These are phyloP conservation scores for Limnephilus rhombicus DNA, from an alignment of 2,888 invertebrate genomes.

Conservation along the genomic window DNA sequence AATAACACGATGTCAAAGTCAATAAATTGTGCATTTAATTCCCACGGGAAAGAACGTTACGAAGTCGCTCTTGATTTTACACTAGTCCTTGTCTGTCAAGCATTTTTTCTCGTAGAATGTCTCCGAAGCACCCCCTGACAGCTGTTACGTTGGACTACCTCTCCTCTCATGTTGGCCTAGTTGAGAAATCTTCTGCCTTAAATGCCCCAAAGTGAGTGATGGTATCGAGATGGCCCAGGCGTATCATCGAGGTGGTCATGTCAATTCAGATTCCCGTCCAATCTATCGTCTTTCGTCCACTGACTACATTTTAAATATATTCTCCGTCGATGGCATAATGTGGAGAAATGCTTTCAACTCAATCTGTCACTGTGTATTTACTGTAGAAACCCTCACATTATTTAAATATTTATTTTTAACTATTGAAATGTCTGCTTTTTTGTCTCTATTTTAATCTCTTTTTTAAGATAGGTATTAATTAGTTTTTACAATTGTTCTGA, in stretches of 20 bases:
- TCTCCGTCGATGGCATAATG: not conserved
- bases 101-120: not conserved
- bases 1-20: not conserved
- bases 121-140: not conserved
- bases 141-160: not conserved
- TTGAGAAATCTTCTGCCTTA: not conserved
- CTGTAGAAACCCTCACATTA: not conserved
- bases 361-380: not conserved
- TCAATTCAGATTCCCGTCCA: not conserved
- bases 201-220: constrained; percentile 1
- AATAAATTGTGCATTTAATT: not conserved
- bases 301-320: not conserved
- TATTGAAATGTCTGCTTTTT: not conserved
- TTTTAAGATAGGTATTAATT: too few relatives aligned
- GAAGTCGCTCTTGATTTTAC: not conserved
- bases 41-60: not conserved
- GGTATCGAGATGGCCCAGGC: not conserved
- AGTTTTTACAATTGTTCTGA: not conserved
- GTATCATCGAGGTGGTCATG: not conserved
- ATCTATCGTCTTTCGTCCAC: not conserved
- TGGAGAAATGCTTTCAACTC: not conserved
- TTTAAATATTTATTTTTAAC: not conserved
- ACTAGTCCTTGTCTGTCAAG: not conserved
- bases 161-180: not conserved
- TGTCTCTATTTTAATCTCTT: not conserved